Base-by-base conservation (phyloP, 1,140 invertebrate genomes). In the Drosophila orosa region DNA sequence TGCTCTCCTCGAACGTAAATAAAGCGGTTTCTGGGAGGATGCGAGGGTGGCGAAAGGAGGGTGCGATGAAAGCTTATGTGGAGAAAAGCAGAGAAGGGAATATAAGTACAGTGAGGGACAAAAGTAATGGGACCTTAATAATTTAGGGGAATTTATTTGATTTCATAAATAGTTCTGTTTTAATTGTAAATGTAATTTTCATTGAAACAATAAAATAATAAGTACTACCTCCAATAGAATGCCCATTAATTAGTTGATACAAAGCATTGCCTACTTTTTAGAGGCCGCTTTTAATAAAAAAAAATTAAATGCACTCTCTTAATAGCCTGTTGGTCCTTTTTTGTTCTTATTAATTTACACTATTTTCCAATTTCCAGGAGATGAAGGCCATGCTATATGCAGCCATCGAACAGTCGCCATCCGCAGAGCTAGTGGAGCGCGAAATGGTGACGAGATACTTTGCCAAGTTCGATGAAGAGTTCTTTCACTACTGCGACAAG, bases 401-500 rank as follows among this genome's bases (percentile, higher is more conserved):
- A 74, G 95, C 95, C 22, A 94, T 96, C 39, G 96, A 96, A 80
- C 94, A 95, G 78, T 94, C 95, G 5, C 95, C 96, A 3, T 95
- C 95, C 2, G 92, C 93, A 7, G 96, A 96, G 92, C 93, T 94
- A 22, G 94, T 94, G 3, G 95, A 96, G 69, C 93, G 93, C 2
- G 95, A 95, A 69, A 93, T 95, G 59, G 92, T 96, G 10, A 94
- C 94, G 7, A 92, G 96, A 37, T 96, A 96, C 86, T 96, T 95
- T 92, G 95, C 95, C 15, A 95, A 95, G 77, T 97, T 98, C 93
- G 96, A 97, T 90, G 96, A 97, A 86, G 94, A 95, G 61, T 98
- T 97, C 92, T 97, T 97, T 81, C 95, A 95, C 77, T 97, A 95
- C 83, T 97, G 96, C 92, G 96, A 97, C 87, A 96, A 96, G 84